These are phyloP conservation scores for Drosophila paulistorum DNA, from an alignment of 1,140 invertebrate species.

Conservation along the genomic window DNA sequence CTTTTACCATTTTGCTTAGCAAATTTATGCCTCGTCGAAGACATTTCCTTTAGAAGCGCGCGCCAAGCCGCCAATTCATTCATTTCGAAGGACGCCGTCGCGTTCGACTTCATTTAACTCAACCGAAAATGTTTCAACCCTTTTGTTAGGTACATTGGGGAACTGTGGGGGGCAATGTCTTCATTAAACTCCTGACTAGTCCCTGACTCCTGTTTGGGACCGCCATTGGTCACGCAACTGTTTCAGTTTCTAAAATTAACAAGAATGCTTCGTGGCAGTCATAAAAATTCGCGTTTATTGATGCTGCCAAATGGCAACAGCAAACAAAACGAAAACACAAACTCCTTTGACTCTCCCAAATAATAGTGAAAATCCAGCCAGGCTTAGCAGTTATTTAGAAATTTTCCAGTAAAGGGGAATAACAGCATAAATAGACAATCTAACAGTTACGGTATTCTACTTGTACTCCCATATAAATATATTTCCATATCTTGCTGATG, in stretches of 20 bases:
- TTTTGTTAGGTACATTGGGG: constrained; percentile 25
- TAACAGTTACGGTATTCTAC: background rate
- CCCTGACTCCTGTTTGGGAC: constrained; percentile 42
- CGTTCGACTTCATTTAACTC: constrained; percentile 78
- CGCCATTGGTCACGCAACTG: constrained; percentile 77
- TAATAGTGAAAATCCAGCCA: constrained; percentile 49
- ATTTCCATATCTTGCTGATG: background rate
- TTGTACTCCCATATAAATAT: too few species aligned
- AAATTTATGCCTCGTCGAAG: constrained; percentile 75
- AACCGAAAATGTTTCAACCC: constrained; percentile 25
- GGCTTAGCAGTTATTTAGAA: constrained; percentile 49
- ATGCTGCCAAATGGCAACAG: constrained; percentile 65
- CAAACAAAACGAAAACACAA: constrained; percentile 37
- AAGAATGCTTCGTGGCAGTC: constrained; percentile 43
- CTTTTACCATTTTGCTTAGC: background rate
- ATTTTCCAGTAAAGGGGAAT: constrained; percentile 35
- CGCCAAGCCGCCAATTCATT: constrained; percentile 74
- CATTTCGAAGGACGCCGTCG: constrained; percentile 57
- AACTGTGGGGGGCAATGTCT: constrained; percentile 49
- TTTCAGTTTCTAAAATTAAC: constrained; percentile 68
- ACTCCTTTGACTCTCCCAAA: constrained; percentile 30
- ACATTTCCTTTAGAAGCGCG: constrained; percentile 54
- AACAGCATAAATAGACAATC: background rate
- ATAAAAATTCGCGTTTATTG: constrained; percentile 80
- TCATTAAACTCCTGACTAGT: constrained; percentile 58